Percentiles rank a stretch among this genome's conserved stretches.
phyloP scores from a whole-genome alignment of 2,113 vertebrate genomes.

The Oncorhynchus tshawytscha region DNA sequence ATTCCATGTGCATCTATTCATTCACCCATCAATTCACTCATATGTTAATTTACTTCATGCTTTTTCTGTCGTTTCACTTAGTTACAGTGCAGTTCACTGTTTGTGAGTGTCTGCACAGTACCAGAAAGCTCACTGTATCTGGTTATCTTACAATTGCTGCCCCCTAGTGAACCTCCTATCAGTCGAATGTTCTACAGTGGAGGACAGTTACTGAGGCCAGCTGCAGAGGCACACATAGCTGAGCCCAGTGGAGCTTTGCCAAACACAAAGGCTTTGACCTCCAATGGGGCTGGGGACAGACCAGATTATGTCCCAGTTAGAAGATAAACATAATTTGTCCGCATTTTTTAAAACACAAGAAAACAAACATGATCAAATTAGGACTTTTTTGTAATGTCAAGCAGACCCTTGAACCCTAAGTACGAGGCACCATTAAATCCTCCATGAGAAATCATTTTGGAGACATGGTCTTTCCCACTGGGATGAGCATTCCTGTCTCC shows the following conservation, averaged over 20 bases:
- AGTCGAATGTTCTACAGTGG: neutral
- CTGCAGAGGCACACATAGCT: neutral
- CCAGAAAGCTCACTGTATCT: neutral
- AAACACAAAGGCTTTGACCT: neutral
- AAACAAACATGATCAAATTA: conserved; percentile 34
- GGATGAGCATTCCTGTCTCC: neutral
- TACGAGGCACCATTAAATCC: conserved; percentile 15
- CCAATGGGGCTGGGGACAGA: conserved; percentile 7
- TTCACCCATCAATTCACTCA: neutral
- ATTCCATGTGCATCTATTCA: neutral
- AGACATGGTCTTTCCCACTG: conserved; percentile 45
- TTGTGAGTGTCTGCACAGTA: neutral
- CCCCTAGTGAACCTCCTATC: conserved; percentile 66
- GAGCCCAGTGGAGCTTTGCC: neutral
- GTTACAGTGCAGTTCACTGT: neutral
- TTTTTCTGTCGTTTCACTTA: neutral
- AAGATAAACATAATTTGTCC: conserved; percentile 33
- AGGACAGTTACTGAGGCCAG: neutral
- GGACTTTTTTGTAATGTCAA: conserved; percentile 7
- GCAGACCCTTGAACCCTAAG: conserved; percentile 2
- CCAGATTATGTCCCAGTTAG: neutral
- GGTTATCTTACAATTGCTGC: conserved; percentile 66
- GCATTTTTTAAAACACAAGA: conserved; percentile 21
- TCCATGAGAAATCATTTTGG: conserved; percentile 14
- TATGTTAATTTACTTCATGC: neutral